These are phyloP conservation scores for Brachionus rubens DNA, from an alignment of 1,140 invertebrate genomes.

Conservation along the genomic window DNA sequence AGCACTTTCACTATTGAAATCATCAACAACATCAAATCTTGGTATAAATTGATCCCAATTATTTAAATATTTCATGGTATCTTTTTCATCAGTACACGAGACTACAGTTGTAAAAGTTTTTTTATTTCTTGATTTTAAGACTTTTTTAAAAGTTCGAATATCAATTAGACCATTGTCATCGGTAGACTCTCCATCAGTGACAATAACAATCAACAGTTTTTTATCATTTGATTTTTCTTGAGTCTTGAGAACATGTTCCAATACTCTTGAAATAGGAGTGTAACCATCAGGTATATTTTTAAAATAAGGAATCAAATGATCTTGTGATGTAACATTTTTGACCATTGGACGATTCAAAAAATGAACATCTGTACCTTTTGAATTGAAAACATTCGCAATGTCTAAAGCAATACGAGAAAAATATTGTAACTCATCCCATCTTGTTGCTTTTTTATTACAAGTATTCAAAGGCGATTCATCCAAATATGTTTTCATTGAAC, in stretches of 20 bases:
- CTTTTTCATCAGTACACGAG: conserved; percentile 32
- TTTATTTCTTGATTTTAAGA: not conserved
- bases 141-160: conserved; percentile 6
- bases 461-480: not conserved
- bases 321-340: not conserved
- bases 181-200: conserved; percentile 22
- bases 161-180: conserved; percentile 13
- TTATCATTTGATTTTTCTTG: not conserved
- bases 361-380: conserved; percentile 20
- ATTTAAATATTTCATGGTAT: conserved; percentile 29
- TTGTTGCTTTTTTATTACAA: not conserved
- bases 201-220: conserved; percentile 19
- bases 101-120: conserved; percentile 7
- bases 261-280: not conserved
- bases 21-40: conserved; percentile 20
- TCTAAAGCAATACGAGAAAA: conserved; percentile 4
- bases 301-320: not conserved
- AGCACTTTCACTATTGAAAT: not conserved
- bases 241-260: not conserved
- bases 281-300: not conserved
- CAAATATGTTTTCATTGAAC: too few relatives aligned
- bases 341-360: conserved; percentile 5
- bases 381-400: conserved; percentile 28
- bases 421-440: conserved; percentile 37
- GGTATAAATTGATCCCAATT: conserved; percentile 16